Conservation (phyloP, 1,140 invertebrate genomes). For the Heliconius melpomene region DNA sequence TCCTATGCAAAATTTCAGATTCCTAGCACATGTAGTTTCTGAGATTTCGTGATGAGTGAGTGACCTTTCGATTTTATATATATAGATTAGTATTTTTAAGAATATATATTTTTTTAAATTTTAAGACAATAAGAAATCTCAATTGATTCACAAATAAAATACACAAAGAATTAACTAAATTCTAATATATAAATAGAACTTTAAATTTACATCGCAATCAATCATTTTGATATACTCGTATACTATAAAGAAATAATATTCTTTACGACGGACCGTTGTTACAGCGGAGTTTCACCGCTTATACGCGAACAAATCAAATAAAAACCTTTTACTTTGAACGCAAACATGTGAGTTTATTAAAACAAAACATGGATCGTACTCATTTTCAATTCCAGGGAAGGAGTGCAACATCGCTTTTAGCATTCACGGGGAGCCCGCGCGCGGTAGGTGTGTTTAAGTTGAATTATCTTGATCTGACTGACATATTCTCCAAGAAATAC, state of each 20-base stretch:
- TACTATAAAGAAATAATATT: background rate
- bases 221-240: background rate
- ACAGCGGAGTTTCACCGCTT: too few relatives aligned
- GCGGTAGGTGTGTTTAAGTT: constrained; percentile 76
- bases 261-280: background rate
- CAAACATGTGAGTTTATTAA: constrained; percentile 74
- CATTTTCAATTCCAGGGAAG: constrained; percentile 68
- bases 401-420: constrained; percentile 58
- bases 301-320: constrained; percentile 57
- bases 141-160: too few relatives aligned
- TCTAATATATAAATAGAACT: background rate
- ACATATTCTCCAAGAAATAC: constrained; percentile 72
- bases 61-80: too few relatives aligned
- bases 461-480: constrained; percentile 73
- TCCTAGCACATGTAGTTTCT: too few relatives aligned
- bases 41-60: too few relatives aligned
- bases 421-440: constrained; percentile 58
- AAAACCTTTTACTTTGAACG: constrained; percentile 64
- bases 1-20: too few relatives aligned
- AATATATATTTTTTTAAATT: too few relatives aligned
- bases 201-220: background rate
- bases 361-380: constrained; percentile 67
- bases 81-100: too few relatives aligned
- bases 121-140: too few relatives aligned
- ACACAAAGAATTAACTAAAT: too few relatives aligned